A percentile compares a stretch with the other conserved stretches of the same genome.
Evolutionary conservation across 2,888 invertebrate species (phyloP).

Genomic region (Ichneumon xanthorius): DNA sequence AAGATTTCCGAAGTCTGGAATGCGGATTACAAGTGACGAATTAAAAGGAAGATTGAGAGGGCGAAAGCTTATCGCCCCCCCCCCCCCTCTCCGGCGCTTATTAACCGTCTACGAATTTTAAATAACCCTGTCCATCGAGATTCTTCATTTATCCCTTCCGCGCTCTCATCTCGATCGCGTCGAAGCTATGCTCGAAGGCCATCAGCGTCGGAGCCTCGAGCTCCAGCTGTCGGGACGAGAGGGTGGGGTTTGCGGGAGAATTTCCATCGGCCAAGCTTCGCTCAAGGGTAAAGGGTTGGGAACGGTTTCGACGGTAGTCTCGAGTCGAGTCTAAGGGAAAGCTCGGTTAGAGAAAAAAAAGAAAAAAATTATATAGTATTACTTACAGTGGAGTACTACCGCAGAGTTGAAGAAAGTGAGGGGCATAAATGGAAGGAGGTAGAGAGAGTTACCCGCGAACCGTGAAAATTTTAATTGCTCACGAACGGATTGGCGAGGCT

Average conservation of each 20-base stretch:
- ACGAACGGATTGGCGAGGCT: conserved; percentile 52
- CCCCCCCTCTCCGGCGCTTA: neutral
- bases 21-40: neutral
- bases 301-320: conserved; percentile 52
- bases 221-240: neutral
- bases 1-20: neutral
- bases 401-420: conserved; percentile 9
- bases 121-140: conserved; percentile 23
- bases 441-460: conserved; percentile 48
- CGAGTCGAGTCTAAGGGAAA: conserved; percentile 45
- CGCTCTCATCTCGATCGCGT: conserved; percentile 4
- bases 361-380: no score
- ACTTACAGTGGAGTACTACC: no score
- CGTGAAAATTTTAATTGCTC: conserved; percentile 65
- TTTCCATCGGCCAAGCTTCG: conserved; percentile 13
- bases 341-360: conserved; percentile 1
- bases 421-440: conserved; percentile 12
- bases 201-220: conserved; percentile 7
- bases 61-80: conserved; percentile 5
- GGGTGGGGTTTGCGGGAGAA: neutral
- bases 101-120: conserved; percentile 29
- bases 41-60: neutral
- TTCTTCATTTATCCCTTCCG: neutral
- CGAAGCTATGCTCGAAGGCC: conserved; percentile 24
- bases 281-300: conserved; percentile 37